Conservation (phyloP, 2,888 invertebrate species). For the Drosophila kambysellisi region DNA sequence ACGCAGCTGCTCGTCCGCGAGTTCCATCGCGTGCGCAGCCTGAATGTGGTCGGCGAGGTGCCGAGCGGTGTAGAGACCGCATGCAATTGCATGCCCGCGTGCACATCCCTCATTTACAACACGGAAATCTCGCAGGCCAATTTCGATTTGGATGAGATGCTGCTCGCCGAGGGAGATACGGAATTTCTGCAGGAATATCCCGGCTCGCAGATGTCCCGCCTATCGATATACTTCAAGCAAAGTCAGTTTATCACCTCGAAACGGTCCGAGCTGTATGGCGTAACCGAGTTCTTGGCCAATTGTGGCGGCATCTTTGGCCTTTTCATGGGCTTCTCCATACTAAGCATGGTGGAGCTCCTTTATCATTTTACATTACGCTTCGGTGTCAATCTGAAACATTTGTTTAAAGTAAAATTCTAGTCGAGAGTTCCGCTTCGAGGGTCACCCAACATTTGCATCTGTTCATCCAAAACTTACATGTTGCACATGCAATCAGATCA, state of each 20-base stretch:
- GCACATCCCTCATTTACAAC: slow-evolving; percentile 82
- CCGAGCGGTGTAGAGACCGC: slow-evolving; percentile 52
- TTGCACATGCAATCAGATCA: slow-evolving; percentile 23
- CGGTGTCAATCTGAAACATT: slow-evolving; percentile 66
- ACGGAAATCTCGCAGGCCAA: slow-evolving; percentile 83
- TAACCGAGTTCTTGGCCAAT: slow-evolving; percentile 89
- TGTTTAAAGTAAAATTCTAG: slow-evolving; percentile 27
- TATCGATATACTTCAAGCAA: slow-evolving; percentile 90
- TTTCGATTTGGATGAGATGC: slow-evolving; percentile 81
- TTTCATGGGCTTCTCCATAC: slow-evolving; percentile 84
- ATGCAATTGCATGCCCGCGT: slow-evolving; percentile 83
- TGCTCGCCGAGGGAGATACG: slow-evolving; percentile 75
- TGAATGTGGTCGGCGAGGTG: slow-evolving; percentile 40
- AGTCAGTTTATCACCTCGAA: slow-evolving; percentile 89
- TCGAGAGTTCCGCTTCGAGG: not conserved
- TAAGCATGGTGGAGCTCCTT: slow-evolving; percentile 86
- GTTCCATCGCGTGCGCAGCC: slow-evolving; percentile 71
- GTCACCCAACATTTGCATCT: not conserved
- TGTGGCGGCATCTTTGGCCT: slow-evolving; percentile 88
- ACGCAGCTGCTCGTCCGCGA: slow-evolving; percentile 80
- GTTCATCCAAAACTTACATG: slow-evolving; percentile 15
- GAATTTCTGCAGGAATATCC: slow-evolving; percentile 77
- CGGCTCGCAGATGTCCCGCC: slow-evolving; percentile 87
- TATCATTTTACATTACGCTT: slow-evolving; percentile 85
- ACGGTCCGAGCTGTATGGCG: slow-evolving; percentile 89